Base-by-base conservation (phyloP, 1,140 invertebrate genomes). In the Aphelinus certus region DNA sequence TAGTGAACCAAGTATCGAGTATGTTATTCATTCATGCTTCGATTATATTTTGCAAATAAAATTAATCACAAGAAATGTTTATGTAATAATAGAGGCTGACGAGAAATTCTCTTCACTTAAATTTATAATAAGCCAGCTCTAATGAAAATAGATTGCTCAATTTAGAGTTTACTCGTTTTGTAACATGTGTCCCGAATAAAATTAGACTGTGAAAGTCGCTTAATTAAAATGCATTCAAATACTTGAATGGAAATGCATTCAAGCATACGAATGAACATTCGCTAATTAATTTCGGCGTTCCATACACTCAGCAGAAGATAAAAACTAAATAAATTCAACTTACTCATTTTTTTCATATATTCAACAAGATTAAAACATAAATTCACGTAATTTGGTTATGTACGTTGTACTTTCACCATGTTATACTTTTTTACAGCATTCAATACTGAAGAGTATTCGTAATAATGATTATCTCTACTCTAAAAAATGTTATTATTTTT, bases 141-240 rank as follows among this genome's bases (percentile, higher is more conserved):
- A 71, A 65, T 66, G 73, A 71, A 70, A 75, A 75, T 66, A 75
- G 61, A 66, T 75, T 75, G 73, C 73, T 75, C 69, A 71, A 71
- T 71, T 71, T 75, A 66, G 62, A 75, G 67, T 71, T 75, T 75
- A 66, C 62, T 75, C 55, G 68, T 75, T 71, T 75, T 75, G 68
- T 75, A 75, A 75, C 62, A 61, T 71, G 53, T 71, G 68, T 66
- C 73, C 68, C n/a, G 63, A 58, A 71, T 71, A 75, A 75, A 75
- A 75, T 75, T 61, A 75, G 62, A 75, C 68, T 66, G 62, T 60
- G 62, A 70, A 75, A 75, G 75, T 76, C 64, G 47, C 53, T 67
- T 67, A 72, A 76, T 72, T 73, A 76, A 73, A 76, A 72, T 68
- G 42, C 53, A 67, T 69, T 68, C 53, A 64, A 26, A 76, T 76